Conservation (phyloP, 1,140 invertebrate species). For the Rhagoletis pomonella region DNA sequence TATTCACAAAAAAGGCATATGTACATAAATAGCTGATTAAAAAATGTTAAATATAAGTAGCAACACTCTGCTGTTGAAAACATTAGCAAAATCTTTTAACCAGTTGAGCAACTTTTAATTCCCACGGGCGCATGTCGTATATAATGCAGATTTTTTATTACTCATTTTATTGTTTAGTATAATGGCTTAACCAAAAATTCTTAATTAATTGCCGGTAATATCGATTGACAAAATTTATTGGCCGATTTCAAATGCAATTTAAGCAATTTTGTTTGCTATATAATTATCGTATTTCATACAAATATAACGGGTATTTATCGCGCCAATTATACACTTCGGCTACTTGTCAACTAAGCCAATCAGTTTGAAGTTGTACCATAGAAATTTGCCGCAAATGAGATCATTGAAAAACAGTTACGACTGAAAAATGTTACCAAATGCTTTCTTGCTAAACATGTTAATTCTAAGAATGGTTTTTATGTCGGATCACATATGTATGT, state of each 20-base stretch:
- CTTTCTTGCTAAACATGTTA: not conserved
- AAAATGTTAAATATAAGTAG: not conserved
- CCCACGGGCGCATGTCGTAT: not conserved
- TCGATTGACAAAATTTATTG: slow-evolving; percentile 11
- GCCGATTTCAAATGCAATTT: not conserved
- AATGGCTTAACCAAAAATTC: not conserved
- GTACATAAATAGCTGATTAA: too few species aligned
- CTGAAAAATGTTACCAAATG: not conserved
- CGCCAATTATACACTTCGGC: not conserved
- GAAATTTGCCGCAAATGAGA: not conserved
- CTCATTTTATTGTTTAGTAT: not conserved
- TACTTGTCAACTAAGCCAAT: not conserved
- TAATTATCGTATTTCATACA: too few species aligned
- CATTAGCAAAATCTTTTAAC: not conserved
- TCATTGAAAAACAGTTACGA: not conserved
- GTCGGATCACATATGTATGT: not conserved
- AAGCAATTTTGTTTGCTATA: not conserved
- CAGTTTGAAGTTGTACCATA: not conserved
- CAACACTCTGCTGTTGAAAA: not conserved
- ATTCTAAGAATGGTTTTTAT: not conserved
- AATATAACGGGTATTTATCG: not conserved
- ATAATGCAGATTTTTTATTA: not conserved
- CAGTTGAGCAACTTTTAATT: slow-evolving; percentile 9
- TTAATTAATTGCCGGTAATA: not conserved
- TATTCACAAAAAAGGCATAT: too few species aligned